Conservation (phyloP, 2,113 vertebrate genomes). For the Crocuta crocuta region DNA sequence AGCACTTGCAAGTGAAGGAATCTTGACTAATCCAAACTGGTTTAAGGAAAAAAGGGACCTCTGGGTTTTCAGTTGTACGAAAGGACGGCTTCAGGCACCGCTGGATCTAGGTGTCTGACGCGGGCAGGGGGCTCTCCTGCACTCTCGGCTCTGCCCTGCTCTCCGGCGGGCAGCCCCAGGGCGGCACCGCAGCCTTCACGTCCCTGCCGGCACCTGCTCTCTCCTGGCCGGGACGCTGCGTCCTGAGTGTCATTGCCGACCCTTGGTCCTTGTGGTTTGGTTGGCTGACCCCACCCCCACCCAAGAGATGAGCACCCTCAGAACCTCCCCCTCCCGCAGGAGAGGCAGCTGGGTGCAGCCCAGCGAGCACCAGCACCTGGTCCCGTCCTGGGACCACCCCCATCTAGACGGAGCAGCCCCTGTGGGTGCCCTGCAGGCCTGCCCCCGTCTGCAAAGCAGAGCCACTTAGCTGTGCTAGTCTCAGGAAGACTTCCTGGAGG, state of each 20-base stretch:
- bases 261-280: not conserved
- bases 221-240: not conserved
- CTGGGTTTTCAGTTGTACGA: not conserved
- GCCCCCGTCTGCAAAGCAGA: not conserved
- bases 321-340: no score
- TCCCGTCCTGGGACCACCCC: not conserved
- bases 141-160: no score
- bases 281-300: not conserved
- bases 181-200: not conserved
- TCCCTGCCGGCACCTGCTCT: not conserved
- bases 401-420: not conserved
- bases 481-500: not conserved
- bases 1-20: not conserved
- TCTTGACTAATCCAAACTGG: no score
- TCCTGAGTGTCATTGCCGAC: not conserved
- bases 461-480: not conserved
- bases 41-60: not conserved
- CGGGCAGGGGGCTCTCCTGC: accelerated
- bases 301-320: not conserved
- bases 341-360: not conserved
- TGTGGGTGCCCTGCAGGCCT: not conserved
- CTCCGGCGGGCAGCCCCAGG: not conserved
- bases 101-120: not conserved
- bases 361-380: no score
- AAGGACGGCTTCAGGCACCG: not conserved